Conservation (phyloP, 2,113 vertebrate species). For the Psittacus erithacus region DNA sequence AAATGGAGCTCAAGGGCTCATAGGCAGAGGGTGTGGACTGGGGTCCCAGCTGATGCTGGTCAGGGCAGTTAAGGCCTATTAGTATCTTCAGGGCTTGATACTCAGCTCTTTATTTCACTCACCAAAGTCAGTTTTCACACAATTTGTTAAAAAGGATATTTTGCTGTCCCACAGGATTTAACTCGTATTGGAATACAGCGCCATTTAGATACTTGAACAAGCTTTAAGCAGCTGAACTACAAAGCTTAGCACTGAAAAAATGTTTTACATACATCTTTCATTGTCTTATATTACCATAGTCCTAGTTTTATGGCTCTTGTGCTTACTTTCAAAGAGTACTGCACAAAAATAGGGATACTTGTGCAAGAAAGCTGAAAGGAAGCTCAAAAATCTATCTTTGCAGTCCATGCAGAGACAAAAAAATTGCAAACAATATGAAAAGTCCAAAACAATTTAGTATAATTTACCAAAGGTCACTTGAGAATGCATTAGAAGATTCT, state of each 20-base stretch:
- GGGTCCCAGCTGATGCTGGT: neutral
- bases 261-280: neutral
- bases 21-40: neutral
- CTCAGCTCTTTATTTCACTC: neutral
- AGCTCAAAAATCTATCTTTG: neutral
- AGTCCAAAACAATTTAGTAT: neutral
- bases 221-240: neutral
- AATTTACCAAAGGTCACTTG: neutral
- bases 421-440: neutral
- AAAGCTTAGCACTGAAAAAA: neutral
- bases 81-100: accelerated
- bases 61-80: neutral
- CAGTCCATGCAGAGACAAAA: neutral
- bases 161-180: neutral
- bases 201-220: neutral
- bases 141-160: neutral
- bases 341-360: neutral
- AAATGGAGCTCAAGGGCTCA: neutral
- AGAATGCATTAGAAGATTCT: neutral
- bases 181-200: neutral
- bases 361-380: neutral
- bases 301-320: neutral
- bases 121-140: neutral
- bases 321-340: neutral
- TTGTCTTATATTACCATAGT: neutral